Base-by-base conservation (phyloP, 2,797 vertebrate species). In the Ambastaia sidthimunki region DNA sequence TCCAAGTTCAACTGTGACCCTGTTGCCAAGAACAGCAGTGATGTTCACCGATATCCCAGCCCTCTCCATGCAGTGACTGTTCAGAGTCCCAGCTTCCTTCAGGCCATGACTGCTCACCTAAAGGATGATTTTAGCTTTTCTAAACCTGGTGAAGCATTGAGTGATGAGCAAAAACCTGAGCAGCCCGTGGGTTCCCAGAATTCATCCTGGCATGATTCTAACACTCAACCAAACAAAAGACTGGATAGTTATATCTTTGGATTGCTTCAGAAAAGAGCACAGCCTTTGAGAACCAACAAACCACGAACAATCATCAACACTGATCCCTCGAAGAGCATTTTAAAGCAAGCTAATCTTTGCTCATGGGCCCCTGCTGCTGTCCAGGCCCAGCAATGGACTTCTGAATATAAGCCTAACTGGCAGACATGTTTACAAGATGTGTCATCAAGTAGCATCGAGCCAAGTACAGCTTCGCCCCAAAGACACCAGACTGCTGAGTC, bases 301-400 rank as follows among this genome's bases (percentile, higher is more conserved):
- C 96, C 96, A 19, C 91, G 97, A 85, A 99, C 97, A 2, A 97
- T 95, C 76, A 93, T 98, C 87, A 97, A 93, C 1, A 91, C 94
- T 0, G 97, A 98, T 60, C 95, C 95, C 0, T 88, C 93, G 1
- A 98, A 97, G 87, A 94, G 94, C 74, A 91, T 96, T 82, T 89
- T 96, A 89, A 92, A 96, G 85, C 96, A 96, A 0, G 94, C 92
- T 0, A 95, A 95, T 83, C 88, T 97, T 70, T 96, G 95, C 1
- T 87, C 91, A 82, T 91, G 94, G 86, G 94, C 92, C 71, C 75
- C 92, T 1, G 82, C 85, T 1, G 75, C 85, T 0, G 87, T 84
- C 15, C 86, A 90, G 75, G 71, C 88, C 16, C 93, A 91, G 0
- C 72, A 87, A 67, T 91, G 83, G 0, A 60, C 83, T 0, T 85